Conservation (phyloP, 1,140 invertebrate species). For the Bombus huntii region DNA sequence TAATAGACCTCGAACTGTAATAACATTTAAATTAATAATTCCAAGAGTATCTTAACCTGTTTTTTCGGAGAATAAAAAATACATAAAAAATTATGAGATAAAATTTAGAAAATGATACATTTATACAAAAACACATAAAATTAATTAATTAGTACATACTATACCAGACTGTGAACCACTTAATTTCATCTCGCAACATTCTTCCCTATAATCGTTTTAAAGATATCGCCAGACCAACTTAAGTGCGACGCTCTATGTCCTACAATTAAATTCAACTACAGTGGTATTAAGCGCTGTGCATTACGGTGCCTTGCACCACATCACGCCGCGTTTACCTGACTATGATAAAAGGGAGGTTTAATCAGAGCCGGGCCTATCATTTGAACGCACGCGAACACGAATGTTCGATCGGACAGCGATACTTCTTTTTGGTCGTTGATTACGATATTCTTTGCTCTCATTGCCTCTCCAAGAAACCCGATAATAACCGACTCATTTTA, state of each 20-base stretch:
- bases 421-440: not conserved
- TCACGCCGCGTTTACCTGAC: not conserved
- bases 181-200: not conserved
- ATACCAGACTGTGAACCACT: no score
- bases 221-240: not conserved
- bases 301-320: not conserved
- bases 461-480: not conserved
- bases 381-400: not conserved
- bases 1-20: not conserved
- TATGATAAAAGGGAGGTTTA: not conserved
- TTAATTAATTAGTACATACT: no score
- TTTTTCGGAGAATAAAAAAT: not conserved
- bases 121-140: no score
- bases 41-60: not conserved
- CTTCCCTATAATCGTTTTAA: not conserved
- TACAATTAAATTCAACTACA: not conserved
- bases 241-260: not conserved
- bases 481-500: not conserved
- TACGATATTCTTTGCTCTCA: slow-evolving; percentile 16
- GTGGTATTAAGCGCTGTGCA: not conserved
- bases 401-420: not conserved
- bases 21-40: not conserved
- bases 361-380: not conserved
- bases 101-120: no score
- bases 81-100: not conserved